Evolutionary conservation across 1,140 invertebrate genomes (phyloP), one percentile per base, ranked within the genome.

Genomic region (Magallana ariakensis): DNA sequence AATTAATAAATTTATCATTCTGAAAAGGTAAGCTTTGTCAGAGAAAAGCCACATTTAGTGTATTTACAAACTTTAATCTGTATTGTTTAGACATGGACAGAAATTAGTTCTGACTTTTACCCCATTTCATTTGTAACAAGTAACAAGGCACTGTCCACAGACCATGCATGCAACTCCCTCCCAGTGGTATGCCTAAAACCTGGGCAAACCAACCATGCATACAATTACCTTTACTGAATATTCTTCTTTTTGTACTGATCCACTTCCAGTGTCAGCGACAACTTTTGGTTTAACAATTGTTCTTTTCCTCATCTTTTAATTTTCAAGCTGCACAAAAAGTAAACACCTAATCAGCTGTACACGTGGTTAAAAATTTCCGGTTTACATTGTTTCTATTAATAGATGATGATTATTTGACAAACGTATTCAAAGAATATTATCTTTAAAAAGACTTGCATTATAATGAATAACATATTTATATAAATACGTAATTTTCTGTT

Each of bases 301-400:
- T 33, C 66, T 19, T 26, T 75, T 75, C 15, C 66, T 75, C 66
- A 75, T 75, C 9, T 6, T 62, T 1, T 62, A 62, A 5, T n/a
- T 16, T 62, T 75, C 33, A 26, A 22, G 22, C 13, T 75, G 22
- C 22, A 9, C 33, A 26, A 11, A 75, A 75, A 26, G 66, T 75
- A 75, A 75, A 75, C 66, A 75, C 22, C 8, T 15, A 1, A 62
- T 15, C 58, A 62, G 19, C 33, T 75, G 66, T 22, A 75, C 66
- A 75, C 66, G 66, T 75, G 66, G 66, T 75, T 19, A 22, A 26
- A 75, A 75, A 75, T 75, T 75, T 75, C 66, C 66, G 66, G 66
- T 75, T 75, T 19, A 75, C 1, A 26, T 11, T 26, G 22, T 33
- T 10, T 75, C 66, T 75, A 75, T 13, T 26, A 75, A 75, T 75